Percentiles rank a stretch among this genome's conserved stretches.
phyloP scores from a whole-genome alignment of 2,797 vertebrate species.

The Oceanodroma leucorhoa region DNA sequence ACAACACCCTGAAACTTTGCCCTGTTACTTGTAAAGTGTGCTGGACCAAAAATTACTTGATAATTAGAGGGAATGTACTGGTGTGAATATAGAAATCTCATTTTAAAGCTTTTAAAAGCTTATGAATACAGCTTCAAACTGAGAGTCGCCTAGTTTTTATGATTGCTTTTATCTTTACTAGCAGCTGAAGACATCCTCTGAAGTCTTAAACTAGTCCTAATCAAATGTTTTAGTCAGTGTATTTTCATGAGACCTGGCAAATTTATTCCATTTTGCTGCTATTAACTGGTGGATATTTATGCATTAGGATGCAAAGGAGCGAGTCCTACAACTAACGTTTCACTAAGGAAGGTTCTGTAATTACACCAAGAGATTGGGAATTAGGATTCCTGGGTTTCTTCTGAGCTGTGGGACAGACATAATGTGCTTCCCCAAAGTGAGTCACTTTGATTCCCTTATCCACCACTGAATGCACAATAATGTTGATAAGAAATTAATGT shows the following conservation, averaged over 20 bases:
- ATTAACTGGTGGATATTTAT: conserved; percentile 1
- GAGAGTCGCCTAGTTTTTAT: conserved; percentile 16
- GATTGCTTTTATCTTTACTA: conserved; percentile 25
- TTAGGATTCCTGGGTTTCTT: neutral
- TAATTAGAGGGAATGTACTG: conserved; percentile 7
- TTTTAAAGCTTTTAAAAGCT: conserved; percentile 14
- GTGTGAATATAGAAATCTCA: neutral
- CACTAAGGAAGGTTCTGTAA: neutral
- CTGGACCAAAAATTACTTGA: neutral
- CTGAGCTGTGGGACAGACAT: neutral
- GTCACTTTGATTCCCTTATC: neutral
- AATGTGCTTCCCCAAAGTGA: neutral
- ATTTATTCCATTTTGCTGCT: conserved; percentile 12
- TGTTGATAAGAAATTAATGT: neutral
- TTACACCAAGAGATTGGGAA: neutral
- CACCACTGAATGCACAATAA: neutral
- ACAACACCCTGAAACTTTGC: neutral
- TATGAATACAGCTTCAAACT: neutral
- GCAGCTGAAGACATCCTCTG: conserved; percentile 7
- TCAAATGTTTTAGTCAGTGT: conserved; percentile 1
- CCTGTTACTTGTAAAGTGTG: neutral
- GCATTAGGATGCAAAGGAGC: neutral
- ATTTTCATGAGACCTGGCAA: conserved; percentile 17
- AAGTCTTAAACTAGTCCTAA: conserved; percentile 25
- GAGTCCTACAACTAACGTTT: neutral